Evolutionary conservation across 2,113 vertebrate genomes (phyloP).

Genomic region (Chaetodon trifascialis): DNA sequence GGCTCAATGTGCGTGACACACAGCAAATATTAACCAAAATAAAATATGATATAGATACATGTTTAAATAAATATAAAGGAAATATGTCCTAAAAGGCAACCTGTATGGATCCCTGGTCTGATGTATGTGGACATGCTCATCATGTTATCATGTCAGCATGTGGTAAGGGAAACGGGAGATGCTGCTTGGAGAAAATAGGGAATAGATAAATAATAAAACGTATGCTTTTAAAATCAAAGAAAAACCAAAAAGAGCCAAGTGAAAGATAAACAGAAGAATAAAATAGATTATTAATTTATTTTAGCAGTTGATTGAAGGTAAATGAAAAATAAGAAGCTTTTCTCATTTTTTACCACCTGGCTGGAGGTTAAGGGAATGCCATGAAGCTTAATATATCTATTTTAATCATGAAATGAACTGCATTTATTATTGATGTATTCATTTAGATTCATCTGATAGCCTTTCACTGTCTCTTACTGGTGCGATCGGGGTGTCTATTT

Average conservation of each 20-base stretch:
- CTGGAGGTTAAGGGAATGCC: not conserved
- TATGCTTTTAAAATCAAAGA: not conserved
- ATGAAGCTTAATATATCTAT: not conserved
- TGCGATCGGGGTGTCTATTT: not conserved
- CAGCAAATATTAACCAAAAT: no score
- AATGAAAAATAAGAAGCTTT: not conserved
- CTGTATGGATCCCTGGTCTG: not conserved
- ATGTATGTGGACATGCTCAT: not conserved
- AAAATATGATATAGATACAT: no score
- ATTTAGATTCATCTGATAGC: not conserved
- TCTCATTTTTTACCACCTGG: not conserved
- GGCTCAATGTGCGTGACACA: no score
- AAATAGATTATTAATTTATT: no score
- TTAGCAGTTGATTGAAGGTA: not conserved
- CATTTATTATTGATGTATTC: not conserved
- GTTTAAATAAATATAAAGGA: no score
- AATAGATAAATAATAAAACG: not conserved
- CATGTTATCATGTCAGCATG: not conserved
- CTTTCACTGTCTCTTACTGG: not conserved
- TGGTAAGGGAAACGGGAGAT: not conserved
- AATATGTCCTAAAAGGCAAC: not conserved
- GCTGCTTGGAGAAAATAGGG: not conserved
- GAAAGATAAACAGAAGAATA: not conserved
- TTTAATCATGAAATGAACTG: not conserved
- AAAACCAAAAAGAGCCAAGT: not conserved